Evolutionary conservation across 2,888 invertebrate species (phyloP).

Genomic region (Caenorhabditis angaria): DNA sequence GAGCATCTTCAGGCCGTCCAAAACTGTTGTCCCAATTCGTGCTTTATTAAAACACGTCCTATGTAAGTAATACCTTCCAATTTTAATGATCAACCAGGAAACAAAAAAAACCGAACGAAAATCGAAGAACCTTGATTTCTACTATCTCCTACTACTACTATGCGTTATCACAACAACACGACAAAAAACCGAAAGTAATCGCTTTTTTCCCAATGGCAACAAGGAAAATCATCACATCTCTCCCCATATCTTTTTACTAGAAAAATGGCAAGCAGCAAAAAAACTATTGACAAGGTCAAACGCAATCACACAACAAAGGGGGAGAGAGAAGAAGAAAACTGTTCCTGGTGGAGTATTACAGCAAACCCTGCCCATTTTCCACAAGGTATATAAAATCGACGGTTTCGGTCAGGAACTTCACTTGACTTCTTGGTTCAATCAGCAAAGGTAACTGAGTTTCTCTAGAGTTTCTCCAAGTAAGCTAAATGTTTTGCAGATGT

Average conservation of each 20-base stretch:
- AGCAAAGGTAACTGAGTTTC: slow-evolving; percentile 29
- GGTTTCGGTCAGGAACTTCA: slow-evolving; percentile 28
- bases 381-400: slow-evolving; percentile 29
- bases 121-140: too few relatives aligned
- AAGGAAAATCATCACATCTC: slow-evolving; percentile 12
- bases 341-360: slow-evolving; percentile 48
- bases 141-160: too few relatives aligned
- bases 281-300: too few relatives aligned
- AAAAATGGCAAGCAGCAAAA: too few relatives aligned
- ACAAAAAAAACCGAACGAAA: too few relatives aligned
- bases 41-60: too few relatives aligned
- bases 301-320: slow-evolving; percentile 8
- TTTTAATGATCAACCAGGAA: too few relatives aligned
- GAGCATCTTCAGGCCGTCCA: too few relatives aligned
- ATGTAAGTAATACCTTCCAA: too few relatives aligned
- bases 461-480: neutral
- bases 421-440: slow-evolving; percentile 47
- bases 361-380: slow-evolving; percentile 1
- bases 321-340: slow-evolving; percentile 31
- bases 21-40: too few relatives aligned
- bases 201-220: slow-evolving; percentile 21
- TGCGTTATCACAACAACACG: too few relatives aligned
- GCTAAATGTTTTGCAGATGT: slow-evolving; percentile 30
- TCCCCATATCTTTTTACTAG: slow-evolving; percentile 14
- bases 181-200: too few relatives aligned